A percentile compares a stretch with the other conserved stretches of the same genome.
phyloP scores from a whole-genome alignment of 1,140 invertebrate genomes.

The Cyphomyrmex costatus region DNA sequence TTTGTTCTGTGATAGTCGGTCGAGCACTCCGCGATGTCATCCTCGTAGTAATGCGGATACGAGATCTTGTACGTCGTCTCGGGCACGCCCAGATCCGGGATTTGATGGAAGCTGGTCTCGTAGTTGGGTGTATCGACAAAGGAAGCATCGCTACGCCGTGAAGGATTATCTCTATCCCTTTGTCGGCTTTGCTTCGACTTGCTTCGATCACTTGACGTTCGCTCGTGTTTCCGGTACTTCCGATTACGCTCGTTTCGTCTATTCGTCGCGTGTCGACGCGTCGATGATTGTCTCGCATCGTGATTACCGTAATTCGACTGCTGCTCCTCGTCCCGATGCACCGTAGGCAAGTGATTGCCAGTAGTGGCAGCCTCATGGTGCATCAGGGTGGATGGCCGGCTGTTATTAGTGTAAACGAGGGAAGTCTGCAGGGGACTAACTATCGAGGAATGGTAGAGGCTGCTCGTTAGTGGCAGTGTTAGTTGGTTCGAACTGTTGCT shows the following conservation, averaged over 20 bases:
- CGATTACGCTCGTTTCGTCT: conserved; percentile 81
- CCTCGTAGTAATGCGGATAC: conserved; percentile 85
- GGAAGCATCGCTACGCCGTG: conserved; percentile 35
- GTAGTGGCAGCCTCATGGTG: conserved; percentile 63
- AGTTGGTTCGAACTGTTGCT: conserved; percentile 86
- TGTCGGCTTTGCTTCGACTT: conserved; percentile 77
- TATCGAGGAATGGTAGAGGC: conserved; percentile 83
- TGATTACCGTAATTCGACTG: conserved; percentile 68
- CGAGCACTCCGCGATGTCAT: conserved; percentile 80
- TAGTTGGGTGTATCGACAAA: conserved; percentile 68
- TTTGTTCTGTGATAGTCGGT: conserved; percentile 75
- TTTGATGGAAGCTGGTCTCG: conserved; percentile 80
- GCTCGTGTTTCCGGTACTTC: conserved; percentile 83
- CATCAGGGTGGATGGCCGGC: conserved; percentile 76
- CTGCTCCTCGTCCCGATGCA: conserved; percentile 69
- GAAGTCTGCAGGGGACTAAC: conserved; percentile 84
- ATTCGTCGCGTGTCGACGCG: conserved; percentile 73
- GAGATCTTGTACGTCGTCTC: conserved; percentile 83
- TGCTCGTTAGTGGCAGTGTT: conserved; percentile 84
- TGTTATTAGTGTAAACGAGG: conserved; percentile 81
- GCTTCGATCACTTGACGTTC: conserved; percentile 71
- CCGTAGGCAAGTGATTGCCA: conserved; percentile 62
- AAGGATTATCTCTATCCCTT: conserved; percentile 35
- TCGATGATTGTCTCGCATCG: conserved; percentile 69
- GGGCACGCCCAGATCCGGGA: conserved; percentile 82